phyloP scores from a whole-genome alignment of 2,113 vertebrate species.

The Engraulis encrasicolus region DNA sequence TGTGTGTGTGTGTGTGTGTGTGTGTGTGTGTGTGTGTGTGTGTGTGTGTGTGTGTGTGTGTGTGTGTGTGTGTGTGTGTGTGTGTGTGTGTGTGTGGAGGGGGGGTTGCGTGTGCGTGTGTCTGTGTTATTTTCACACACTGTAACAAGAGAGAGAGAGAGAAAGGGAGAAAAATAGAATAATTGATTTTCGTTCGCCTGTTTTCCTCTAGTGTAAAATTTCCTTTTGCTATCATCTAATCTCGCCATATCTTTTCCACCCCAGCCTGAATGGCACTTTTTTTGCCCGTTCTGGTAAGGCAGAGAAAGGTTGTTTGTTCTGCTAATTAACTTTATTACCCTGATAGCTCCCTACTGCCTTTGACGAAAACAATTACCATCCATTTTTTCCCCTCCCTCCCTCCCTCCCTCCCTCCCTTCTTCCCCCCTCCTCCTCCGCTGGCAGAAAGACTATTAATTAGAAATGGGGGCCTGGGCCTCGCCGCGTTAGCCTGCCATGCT shows the following conservation, averaged over 20 bases:
- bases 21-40: constrained; percentile 10
- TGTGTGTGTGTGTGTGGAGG: not conserved
- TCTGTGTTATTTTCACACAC: constrained; percentile 39
- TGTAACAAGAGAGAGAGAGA: constrained; percentile 58
- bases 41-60: not conserved
- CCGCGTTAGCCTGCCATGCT: constrained; percentile 87
- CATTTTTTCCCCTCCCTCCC: constrained; percentile 75
- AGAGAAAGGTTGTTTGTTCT: constrained; percentile 96
- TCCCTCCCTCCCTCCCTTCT: constrained; percentile 46
- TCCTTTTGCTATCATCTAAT: constrained; percentile 81
- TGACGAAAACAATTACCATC: constrained; percentile 98
- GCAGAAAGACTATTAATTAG: constrained; percentile 89
- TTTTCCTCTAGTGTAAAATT: constrained; percentile 80
- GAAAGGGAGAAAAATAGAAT: constrained; percentile 68
- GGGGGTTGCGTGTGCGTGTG: no score
- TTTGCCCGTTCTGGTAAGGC: constrained; percentile 81
- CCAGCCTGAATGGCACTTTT: constrained; percentile 88
- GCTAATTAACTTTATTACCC: constrained; percentile 99
- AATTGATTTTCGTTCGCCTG: constrained; percentile 70
- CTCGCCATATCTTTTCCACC: constrained; percentile 81
- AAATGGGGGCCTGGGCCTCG: constrained; percentile 84
- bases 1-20: constrained; percentile 10
- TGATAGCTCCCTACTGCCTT: constrained; percentile 99
- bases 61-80: not conserved
- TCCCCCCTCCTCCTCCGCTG: constrained; percentile 63